phyloP scores from a whole-genome alignment of 2,113 vertebrate species.

The Emydocephalus ijimae region DNA sequence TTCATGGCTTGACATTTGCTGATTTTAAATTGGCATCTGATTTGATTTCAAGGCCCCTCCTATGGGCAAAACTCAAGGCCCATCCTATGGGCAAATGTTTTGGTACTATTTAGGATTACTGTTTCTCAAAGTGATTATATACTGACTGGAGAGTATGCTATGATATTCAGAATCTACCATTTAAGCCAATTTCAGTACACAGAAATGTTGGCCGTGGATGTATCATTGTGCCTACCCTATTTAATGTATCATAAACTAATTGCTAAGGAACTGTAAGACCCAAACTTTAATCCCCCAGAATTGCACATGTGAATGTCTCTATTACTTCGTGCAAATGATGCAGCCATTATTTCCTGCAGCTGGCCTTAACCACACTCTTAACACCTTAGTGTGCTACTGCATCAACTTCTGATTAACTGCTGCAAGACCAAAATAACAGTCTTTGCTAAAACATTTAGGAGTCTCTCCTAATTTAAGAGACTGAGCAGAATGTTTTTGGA shows the following conservation, averaged over 20 bases:
- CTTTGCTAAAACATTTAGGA: not conserved
- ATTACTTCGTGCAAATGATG: not conserved
- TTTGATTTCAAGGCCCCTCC: not conserved
- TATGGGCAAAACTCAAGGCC: not conserved
- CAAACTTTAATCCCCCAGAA: not conserved
- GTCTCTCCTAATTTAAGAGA: not conserved
- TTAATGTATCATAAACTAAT: not conserved
- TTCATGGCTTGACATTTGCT: not conserved
- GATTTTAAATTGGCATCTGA: not conserved
- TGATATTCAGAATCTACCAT: not conserved
- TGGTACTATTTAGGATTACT: not conserved
- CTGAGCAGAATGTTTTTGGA: not conserved
- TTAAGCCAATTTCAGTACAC: not conserved
- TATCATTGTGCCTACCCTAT: not conserved
- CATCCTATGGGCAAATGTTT: not conserved
- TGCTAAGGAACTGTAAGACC: not conserved
- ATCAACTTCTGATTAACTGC: not conserved
- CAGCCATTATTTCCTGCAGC: not conserved
- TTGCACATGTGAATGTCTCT: not conserved
- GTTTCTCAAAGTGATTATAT: not conserved
- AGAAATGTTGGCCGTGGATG: not conserved
- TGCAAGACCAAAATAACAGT: not conserved
- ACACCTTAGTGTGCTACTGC: not conserved
- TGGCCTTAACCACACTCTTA: not conserved
- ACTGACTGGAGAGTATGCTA: not conserved